Percentiles rank a stretch among this genome's conserved stretches.
These are phyloP conservation scores for Adelges cooleyi DNA, from an alignment of 1,140 invertebrate species.

Conservation along the genomic window DNA sequence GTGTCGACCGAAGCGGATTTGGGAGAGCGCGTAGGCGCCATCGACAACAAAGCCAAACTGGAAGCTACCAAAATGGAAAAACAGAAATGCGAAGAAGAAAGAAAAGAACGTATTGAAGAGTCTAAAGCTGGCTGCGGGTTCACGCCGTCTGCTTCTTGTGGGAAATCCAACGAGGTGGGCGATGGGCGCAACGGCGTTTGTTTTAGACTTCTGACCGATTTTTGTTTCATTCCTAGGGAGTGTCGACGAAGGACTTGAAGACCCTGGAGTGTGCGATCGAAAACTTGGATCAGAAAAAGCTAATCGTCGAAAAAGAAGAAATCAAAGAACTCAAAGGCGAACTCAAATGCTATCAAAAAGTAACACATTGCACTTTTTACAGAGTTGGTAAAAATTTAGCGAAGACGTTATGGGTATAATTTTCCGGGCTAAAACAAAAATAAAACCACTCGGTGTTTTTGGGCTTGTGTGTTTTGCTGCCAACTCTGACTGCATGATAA, in stretches of 20 bases:
- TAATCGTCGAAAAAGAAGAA: constrained; percentile 83
- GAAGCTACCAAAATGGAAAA: constrained; percentile 87
- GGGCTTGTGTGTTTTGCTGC: too few relatives aligned
- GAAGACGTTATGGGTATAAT: too few relatives aligned
- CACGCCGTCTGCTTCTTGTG: too few relatives aligned
- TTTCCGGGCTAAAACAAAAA: too few relatives aligned
- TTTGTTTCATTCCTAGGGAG: too few relatives aligned
- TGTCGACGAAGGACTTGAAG: constrained; percentile 73
- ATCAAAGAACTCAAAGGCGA: constrained; percentile 81
- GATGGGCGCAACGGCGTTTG: too few relatives aligned
- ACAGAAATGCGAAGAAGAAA: constrained; percentile 78
- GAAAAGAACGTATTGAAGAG: constrained; percentile 56
- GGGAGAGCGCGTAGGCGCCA: constrained; percentile 86
- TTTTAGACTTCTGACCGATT: too few relatives aligned
- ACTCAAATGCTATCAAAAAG: constrained; percentile 81
- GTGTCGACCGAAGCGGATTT: constrained; percentile 74
- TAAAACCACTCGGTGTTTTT: too few relatives aligned
- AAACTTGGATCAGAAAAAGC: constrained; percentile 70
- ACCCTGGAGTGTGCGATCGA: constrained; percentile 78
- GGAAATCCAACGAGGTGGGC: too few relatives aligned
- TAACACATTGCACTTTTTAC: too few relatives aligned
- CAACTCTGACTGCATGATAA: too few relatives aligned
- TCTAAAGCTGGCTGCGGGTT: constrained; percentile 37
- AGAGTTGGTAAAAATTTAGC: too few relatives aligned
- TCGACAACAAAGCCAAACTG: constrained; percentile 84